Base-by-base conservation (phyloP, 2,888 invertebrate species). In the Conistra vaccinii region DNA sequence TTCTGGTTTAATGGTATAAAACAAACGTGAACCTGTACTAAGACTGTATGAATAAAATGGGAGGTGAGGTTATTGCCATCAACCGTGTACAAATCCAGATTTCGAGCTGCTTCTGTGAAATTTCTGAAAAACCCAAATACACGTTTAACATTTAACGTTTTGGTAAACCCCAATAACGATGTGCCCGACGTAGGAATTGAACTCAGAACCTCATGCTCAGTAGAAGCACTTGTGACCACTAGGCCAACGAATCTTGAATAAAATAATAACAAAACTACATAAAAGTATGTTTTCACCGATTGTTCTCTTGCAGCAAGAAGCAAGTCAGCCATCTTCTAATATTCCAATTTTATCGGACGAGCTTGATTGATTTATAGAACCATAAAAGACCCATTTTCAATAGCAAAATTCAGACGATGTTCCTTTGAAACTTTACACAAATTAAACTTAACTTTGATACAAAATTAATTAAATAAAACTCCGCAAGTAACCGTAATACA, bases 381-480 rank as follows among this genome's bases (percentile, higher is more conserved):
- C 23, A 20, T n/a, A 35, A 58, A 60, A 0, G 1, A 10, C 26
- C 20, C 0, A 72, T 29, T 72, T 60, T 42, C 7, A 61, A 26
- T 17, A 42, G 14, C 6, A 45, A 60, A 26, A 35, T 73, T 39
- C 0, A 48, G 6, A 66, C 42, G 26, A 20, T 32, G 26, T 42
- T 76, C 29, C 48, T 62, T 48, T 32, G 9, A 45, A 51, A 51
- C 39, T 55, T 20, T 26, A 63, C 42, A 35, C n/a, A 51, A 63
- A 66, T 65, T 48, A 57, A 67, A 66, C 32, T 20, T 4, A 45
- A 68, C 42, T 73, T 60, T 23, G 23, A 55, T 66, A 78, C 53
- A 69, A 63, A 55, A 74, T 76, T 75, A 86, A 81, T 85, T 70
- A 62, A 84, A 69, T 74, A 55, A 67, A 81, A 84, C 57, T 79